These are phyloP conservation scores for Apamea monoglypha DNA, from an alignment of 2,888 invertebrate species.

Conservation along the genomic window DNA sequence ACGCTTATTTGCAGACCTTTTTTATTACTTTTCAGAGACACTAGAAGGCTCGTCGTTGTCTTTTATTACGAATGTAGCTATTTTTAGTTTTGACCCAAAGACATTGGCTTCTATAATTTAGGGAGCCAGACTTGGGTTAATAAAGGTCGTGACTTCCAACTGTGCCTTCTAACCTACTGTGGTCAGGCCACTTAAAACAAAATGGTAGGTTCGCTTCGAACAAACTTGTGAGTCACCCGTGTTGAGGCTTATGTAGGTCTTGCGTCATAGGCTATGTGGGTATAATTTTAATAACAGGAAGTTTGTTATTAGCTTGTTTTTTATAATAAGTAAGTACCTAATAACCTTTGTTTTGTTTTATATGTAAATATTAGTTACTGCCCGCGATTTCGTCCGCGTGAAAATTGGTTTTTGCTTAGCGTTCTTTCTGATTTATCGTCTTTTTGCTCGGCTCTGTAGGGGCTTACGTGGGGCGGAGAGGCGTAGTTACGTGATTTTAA, in stretches of 20 bases:
- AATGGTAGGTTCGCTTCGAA: slow-evolving; percentile 21
- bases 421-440: neutral
- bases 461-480: neutral
- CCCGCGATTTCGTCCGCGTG: too few relatives aligned
- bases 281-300: slow-evolving; percentile 4
- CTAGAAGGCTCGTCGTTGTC: slow-evolving; percentile 1
- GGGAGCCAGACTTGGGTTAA: slow-evolving; percentile 24
- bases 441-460: neutral
- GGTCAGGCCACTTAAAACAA: slow-evolving; percentile 36
- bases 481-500: neutral
- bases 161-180: slow-evolving; percentile 39
- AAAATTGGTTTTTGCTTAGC: neutral
- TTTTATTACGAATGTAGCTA: slow-evolving; percentile 24
- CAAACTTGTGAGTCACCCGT: slow-evolving; percentile 21
- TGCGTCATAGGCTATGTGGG: neutral
- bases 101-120: slow-evolving; percentile 36
- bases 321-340: too few relatives aligned
- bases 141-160: slow-evolving; percentile 50
- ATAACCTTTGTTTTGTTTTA: too few relatives aligned
- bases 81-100: slow-evolving; percentile 17
- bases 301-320: neutral
- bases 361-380: too few relatives aligned
- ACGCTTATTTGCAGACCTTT: slow-evolving; percentile 5
- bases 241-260: slow-evolving; percentile 8
- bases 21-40: slow-evolving; percentile 14